phyloP scores from a whole-genome alignment of 2,113 vertebrate genomes.

The Delphinapterus leucas region DNA sequence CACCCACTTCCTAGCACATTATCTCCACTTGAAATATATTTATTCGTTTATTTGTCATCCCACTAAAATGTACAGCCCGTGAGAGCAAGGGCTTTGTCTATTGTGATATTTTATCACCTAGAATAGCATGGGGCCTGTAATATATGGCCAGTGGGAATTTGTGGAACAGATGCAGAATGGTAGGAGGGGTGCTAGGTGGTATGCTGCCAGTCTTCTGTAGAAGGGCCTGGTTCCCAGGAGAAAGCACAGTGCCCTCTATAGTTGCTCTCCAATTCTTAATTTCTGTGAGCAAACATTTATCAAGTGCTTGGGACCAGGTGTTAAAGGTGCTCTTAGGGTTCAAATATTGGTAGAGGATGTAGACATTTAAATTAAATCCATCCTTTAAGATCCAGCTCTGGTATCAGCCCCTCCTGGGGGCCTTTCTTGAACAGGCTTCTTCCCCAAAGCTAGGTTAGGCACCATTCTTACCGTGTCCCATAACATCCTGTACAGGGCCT shows the following conservation, averaged over 20 bases:
- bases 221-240: neutral
- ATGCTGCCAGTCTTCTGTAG: neutral
- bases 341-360: neutral
- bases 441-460: neutral
- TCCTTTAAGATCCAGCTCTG: neutral
- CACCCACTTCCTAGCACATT: neutral
- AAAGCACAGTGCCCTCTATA: neutral
- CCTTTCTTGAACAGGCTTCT: neutral
- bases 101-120: neutral
- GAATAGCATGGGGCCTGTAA: neutral
- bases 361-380: neutral
- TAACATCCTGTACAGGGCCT: neutral
- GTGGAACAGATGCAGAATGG: neutral
- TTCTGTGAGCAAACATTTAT: neutral
- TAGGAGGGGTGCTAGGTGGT: neutral
- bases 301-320: neutral
- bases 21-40: neutral
- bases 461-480: fast-evolving
- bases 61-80: fast-evolving
- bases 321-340: neutral
- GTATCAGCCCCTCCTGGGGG: neutral
- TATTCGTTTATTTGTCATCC: neutral
- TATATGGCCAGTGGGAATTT: neutral
- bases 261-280: neutral
- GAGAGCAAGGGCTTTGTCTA: neutral